These are phyloP conservation scores for Elephantulus edwardii DNA, from an alignment of 2,113 vertebrate species.

Conservation along the genomic window DNA sequence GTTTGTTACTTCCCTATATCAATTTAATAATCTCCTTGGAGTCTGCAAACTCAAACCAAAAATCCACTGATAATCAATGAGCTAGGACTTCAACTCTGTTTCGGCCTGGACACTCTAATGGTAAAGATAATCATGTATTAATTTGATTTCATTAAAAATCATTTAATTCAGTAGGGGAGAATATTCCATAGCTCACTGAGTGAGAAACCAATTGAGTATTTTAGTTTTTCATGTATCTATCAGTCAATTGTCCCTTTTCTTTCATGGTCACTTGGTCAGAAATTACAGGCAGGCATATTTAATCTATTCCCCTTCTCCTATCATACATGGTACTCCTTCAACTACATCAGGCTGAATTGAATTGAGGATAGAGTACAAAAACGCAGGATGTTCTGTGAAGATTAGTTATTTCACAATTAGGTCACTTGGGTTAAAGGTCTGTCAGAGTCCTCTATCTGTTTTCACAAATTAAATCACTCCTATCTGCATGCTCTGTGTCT, in stretches of 20 bases:
- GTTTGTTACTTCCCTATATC: background rate
- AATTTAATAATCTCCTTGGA: background rate
- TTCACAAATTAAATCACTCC: background rate
- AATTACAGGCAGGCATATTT: background rate
- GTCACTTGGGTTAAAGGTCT: background rate
- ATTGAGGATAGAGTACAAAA: background rate
- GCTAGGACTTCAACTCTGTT: background rate
- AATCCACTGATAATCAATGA: background rate
- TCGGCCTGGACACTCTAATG: background rate
- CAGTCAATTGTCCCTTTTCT: background rate
- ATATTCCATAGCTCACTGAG: background rate
- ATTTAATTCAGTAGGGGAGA: background rate
- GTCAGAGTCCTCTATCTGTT: background rate
- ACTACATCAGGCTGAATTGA: background rate
- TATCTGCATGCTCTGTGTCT: background rate
- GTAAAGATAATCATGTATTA: background rate
- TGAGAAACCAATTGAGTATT: background rate
- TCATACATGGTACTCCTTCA: background rate
- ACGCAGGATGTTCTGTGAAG: background rate
- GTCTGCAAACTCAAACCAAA: conserved; percentile 9
- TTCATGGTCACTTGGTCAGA: background rate
- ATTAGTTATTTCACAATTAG: background rate
- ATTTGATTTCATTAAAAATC: conserved; percentile 18
- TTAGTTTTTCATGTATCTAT: background rate
- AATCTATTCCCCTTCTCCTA: background rate